phyloP scores from a whole-genome alignment of 2,888 invertebrate genomes.

The Leistus spinibarbis region DNA sequence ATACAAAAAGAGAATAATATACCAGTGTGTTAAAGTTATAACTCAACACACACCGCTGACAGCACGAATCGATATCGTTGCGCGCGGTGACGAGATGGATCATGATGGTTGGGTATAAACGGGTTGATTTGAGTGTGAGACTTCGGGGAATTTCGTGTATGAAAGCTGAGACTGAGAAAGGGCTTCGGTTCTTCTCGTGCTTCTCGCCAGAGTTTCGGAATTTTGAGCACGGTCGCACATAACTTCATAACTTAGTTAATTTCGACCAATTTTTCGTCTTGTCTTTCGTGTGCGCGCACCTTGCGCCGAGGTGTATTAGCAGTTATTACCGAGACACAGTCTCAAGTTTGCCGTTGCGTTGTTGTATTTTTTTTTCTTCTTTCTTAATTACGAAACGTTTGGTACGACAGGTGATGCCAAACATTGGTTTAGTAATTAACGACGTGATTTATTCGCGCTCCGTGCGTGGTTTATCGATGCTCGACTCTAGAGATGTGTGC shows the following conservation, averaged over 20 bases:
- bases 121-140: background rate
- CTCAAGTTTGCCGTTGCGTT: conserved; percentile 21
- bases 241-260: conserved; percentile 34
- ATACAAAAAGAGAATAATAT: background rate
- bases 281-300: background rate
- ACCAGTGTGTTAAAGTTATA: background rate
- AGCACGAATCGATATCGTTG: background rate
- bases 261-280: conserved; percentile 20
- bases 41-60: background rate
- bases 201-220: conserved; percentile 1
- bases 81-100: background rate
- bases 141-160: background rate
- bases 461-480: conserved; percentile 35
- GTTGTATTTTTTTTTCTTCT: no score
- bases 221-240: conserved; percentile 25
- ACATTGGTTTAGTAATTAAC: conserved; percentile 38
- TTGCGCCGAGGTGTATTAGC: conserved; percentile 13
- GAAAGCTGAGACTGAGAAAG: background rate
- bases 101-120: background rate
- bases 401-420: conserved; percentile 32
- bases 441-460: conserved; percentile 31
- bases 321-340: conserved; percentile 31
- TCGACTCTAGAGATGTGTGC: conserved; percentile 23
- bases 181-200: background rate
- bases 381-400: conserved; percentile 36